Conservation (phyloP, 2,797 vertebrate species). For the Miichthys miiuy region DNA sequence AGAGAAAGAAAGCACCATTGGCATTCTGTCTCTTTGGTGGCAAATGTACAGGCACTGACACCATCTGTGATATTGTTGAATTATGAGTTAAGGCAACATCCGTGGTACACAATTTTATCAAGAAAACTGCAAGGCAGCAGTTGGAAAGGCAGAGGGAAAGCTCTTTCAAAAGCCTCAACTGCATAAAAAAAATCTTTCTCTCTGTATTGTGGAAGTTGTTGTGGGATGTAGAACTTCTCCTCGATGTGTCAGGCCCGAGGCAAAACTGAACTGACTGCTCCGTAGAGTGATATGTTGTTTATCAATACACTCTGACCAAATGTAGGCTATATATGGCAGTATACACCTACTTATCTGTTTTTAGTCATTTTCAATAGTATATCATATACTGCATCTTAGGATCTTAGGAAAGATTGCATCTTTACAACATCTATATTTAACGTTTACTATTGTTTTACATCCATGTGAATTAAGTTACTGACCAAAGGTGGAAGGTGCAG, state of each 20-base stretch:
- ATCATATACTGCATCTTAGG: neutral
- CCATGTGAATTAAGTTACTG: too few species aligned
- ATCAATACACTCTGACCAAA: neutral
- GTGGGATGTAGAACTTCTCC: neutral
- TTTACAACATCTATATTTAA: neutral
- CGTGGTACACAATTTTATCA: neutral
- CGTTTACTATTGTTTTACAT: neutral
- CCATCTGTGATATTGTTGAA: constrained; percentile 38
- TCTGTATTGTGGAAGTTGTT: neutral
- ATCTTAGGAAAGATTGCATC: too few species aligned
- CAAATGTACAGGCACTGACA: constrained; percentile 7
- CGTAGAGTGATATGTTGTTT: neutral
- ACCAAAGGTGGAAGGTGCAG: neutral
- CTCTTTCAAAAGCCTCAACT: constrained; percentile 13
- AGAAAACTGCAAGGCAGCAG: neutral
- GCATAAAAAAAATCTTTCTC: neutral
- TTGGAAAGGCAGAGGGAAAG: neutral
- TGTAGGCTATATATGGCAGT: neutral
- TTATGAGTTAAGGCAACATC: constrained; percentile 1
- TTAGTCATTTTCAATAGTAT: neutral
- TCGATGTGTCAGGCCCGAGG: neutral
- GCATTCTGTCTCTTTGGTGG: neutral
- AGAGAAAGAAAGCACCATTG: constrained; percentile 2
- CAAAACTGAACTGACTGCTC: neutral
- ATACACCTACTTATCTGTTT: neutral